These are phyloP conservation scores for Diarsia brunnea DNA, from an alignment of 2,888 invertebrate genomes.

Conservation along the genomic window DNA sequence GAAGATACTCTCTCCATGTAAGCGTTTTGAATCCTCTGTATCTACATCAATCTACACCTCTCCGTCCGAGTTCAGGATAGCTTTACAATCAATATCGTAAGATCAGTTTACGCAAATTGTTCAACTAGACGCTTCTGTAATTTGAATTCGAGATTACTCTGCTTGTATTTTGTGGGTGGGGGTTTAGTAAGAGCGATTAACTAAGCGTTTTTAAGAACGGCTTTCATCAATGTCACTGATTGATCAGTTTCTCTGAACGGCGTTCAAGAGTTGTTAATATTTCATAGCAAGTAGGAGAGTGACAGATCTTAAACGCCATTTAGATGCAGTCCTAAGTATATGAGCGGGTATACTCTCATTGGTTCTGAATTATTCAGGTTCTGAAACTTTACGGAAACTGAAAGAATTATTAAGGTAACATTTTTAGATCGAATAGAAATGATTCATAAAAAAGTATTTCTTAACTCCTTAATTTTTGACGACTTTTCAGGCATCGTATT, in stretches of 20 bases:
- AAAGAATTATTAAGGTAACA: not conserved
- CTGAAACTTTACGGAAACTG: not conserved
- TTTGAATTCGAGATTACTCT: constrained; percentile 55
- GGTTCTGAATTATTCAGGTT: not conserved
- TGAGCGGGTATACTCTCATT: not conserved
- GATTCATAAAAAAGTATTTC: not conserved
- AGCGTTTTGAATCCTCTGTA: not conserved
- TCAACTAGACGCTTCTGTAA: constrained; percentile 28
- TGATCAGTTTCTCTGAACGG: not conserved
- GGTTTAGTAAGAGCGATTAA: constrained; percentile 39
- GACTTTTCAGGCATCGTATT: not conserved
- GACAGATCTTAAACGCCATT: not conserved
- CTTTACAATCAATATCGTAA: constrained; percentile 34
- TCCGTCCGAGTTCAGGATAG: not conserved
- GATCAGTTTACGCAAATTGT: constrained; percentile 59
- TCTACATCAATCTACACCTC: constrained; percentile 45
- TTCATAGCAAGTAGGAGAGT: not conserved
- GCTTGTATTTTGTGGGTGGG: constrained; percentile 13
- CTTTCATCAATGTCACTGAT: no score
- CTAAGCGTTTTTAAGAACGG: not conserved
- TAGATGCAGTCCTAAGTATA: not conserved
- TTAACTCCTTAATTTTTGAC: not conserved
- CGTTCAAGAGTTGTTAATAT: not conserved
- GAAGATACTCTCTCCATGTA: not conserved
- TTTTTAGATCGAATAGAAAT: not conserved